Evolutionary conservation across 37 sponge, comb jelly and placozoan species (phyloP), one percentile per base, ranked within the genome.

Genomic region (Eunapius fragilis): DNA sequence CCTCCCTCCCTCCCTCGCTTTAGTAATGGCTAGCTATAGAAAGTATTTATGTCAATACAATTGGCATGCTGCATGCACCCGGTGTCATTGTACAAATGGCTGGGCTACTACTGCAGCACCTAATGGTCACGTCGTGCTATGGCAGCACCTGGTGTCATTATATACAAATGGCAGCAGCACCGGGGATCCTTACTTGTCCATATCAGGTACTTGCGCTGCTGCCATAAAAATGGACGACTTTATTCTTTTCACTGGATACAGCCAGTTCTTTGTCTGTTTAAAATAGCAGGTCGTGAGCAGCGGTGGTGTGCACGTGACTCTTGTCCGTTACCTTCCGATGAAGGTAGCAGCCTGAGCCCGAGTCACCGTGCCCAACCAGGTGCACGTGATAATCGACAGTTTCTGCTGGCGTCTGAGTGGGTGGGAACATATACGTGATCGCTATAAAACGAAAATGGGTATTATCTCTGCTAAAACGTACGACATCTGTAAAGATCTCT

Each of bases 311-410:
- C 50, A 68, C 58, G n/a, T 19, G 24, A 3, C 19, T 25, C 3
- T 33, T 36, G 17, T 0, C 81, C 30, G 0, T 19, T 75, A 37
- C 24, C 24, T 2, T 36, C 12, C 22, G 22, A 24, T 33, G 31
- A 75, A 75, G 80, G 47, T 68, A 11, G 70, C 37, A 80, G 24
- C 80, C 80, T 68, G 67, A n/a, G 80, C 93, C 95, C 13, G 82
- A 49, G 71, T 92, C 93, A 19, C 88, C 91, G 70, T 96, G 94
- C 17, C 97, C 97, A 0, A 96, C 88, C 25, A 96, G 34, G 78
- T 96, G 97, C 17, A 88, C 87, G 78, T 96, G 97, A 71, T 96
- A 96, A 85, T 96, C 97, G 30, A 96, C 90, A 17, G 93, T 70
- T 35, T 93, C 92, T 35, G 33, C 26, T 0, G 91, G 89, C 77